Percentiles rank a stretch among this genome's conserved stretches.
Evolutionary conservation across 2,113 vertebrate species (phyloP).

Genomic region (Phalacrocorax aristotelis): DNA sequence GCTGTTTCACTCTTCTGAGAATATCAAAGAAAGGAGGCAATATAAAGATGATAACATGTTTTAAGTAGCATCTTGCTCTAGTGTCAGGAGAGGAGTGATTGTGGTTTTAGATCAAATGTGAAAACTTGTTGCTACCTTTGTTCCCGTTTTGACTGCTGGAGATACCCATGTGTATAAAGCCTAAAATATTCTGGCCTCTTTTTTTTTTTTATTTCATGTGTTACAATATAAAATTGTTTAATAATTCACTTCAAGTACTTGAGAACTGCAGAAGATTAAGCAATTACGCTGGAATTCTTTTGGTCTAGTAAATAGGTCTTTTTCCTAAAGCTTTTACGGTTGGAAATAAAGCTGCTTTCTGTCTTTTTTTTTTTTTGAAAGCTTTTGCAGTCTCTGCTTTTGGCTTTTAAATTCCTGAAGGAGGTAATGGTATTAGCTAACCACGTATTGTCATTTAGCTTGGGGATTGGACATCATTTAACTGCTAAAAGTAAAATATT

Average conservation of each 20-base stretch:
- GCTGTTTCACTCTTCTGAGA: background rate
- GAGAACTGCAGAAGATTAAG: background rate
- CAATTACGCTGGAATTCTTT: background rate
- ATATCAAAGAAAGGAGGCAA: background rate
- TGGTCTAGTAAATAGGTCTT: background rate
- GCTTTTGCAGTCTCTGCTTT: background rate
- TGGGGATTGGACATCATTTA: background rate
- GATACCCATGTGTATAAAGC: background rate
- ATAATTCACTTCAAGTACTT: background rate
- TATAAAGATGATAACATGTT: background rate
- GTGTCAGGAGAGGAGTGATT: background rate
- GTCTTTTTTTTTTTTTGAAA: background rate
- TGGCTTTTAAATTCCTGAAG: background rate
- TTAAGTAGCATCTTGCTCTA: background rate
- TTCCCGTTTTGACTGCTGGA: background rate
- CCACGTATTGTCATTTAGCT: background rate
- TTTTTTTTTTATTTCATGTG: background rate
- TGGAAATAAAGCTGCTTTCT: background rate
- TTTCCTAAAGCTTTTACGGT: background rate
- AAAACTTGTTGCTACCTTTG: background rate
- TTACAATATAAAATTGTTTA: background rate
- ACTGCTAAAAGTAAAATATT: background rate
- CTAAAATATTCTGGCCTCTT: background rate
- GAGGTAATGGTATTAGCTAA: background rate
- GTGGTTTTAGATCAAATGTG: background rate